These are phyloP conservation scores for Glaucomys volans DNA, from an alignment of 2,113 vertebrate genomes.

Conservation along the genomic window DNA sequence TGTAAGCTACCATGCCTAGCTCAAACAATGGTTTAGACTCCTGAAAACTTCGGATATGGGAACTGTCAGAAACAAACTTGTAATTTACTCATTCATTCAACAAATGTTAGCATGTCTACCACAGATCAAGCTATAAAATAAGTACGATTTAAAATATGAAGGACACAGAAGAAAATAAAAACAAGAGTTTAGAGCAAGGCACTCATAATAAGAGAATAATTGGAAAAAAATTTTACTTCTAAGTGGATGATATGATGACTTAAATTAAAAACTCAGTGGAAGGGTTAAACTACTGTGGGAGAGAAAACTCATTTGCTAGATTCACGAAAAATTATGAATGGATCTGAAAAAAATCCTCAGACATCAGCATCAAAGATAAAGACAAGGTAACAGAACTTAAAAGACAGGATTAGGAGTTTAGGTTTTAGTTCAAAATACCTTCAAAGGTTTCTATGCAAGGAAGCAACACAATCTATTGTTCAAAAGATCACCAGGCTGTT, in stretches of 20 bases:
- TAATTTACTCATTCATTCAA: not conserved
- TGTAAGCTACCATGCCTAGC: no score
- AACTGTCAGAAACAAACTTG: not conserved
- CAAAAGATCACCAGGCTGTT: not conserved
- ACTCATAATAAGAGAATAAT: not conserved
- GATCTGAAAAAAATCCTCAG: conserved; percentile 20
- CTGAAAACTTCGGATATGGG: not conserved
- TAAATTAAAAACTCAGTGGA: conserved; percentile 24
- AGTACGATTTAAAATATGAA: not conserved
- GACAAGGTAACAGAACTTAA: not conserved
- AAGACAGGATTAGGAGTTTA: not conserved
- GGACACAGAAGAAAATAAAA: not conserved
- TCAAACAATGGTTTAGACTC: not conserved
- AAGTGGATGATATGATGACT: not conserved
- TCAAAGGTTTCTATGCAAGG: not conserved
- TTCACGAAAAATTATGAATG: not conserved
- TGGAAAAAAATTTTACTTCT: not conserved
- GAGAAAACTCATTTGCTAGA: not conserved
- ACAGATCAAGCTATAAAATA: not conserved
- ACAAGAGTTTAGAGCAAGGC: not conserved
- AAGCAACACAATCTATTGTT: not conserved
- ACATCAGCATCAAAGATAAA: not conserved
- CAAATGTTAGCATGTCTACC: not conserved
- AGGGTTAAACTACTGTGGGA: not conserved
- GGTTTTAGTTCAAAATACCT: conserved; percentile 19